These are phyloP conservation scores for Bolborhynchus lineola DNA, from an alignment of 2,113 vertebrate genomes.

Conservation along the genomic window DNA sequence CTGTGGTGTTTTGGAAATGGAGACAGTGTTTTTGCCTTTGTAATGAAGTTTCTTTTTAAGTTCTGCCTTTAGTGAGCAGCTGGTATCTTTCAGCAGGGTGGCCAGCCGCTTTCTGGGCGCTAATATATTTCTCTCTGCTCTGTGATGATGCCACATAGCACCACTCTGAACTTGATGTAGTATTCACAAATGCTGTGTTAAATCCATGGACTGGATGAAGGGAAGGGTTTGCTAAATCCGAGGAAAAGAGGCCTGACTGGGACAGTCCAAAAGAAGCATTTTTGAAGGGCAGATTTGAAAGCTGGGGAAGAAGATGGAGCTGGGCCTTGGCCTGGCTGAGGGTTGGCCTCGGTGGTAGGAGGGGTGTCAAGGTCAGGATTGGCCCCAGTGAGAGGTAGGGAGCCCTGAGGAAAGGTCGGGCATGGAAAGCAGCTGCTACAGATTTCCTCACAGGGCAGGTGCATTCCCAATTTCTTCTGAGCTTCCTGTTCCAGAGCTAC, in stretches of 20 bases:
- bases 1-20: background rate
- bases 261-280: background rate
- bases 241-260: background rate
- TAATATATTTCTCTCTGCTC: background rate
- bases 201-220: background rate
- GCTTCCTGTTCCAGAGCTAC: background rate
- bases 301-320: background rate
- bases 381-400: background rate
- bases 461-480: background rate
- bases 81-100: background rate
- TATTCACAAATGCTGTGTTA: background rate
- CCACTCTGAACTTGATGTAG: background rate
- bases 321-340: background rate
- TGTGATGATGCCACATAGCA: background rate
- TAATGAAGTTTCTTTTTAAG: background rate
- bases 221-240: background rate
- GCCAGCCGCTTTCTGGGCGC: background rate
- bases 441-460: background rate
- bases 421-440: background rate
- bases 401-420: rapidly evolving
- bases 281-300: background rate
- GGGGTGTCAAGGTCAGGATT: background rate
- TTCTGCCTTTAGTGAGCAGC: background rate
- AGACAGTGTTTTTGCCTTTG: background rate
- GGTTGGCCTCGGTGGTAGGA: rapidly evolving